Percentiles rank a stretch among this genome's conserved stretches.
phyloP scores from a whole-genome alignment of 35 echinoderm and acorn worm genomes.

The Chiridota heheva region DNA sequence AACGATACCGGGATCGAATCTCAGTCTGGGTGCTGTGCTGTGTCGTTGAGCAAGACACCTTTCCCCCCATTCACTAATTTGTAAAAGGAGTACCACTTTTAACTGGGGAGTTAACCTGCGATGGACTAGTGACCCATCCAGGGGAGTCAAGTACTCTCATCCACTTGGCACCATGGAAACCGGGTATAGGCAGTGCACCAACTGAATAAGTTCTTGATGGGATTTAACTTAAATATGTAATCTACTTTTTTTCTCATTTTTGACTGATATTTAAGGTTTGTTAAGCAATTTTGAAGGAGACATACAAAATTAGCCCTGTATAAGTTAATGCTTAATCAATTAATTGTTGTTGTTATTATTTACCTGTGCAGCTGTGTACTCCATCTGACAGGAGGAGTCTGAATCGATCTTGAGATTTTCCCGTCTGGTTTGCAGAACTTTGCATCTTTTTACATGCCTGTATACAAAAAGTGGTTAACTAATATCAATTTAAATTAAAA shows the following conservation, averaged over 20 bases:
- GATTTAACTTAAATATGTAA: not conserved
- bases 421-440: conserved; percentile 25
- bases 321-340: not conserved
- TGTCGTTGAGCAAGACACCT: too few relatives aligned
- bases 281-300: not conserved
- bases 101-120: too few relatives aligned
- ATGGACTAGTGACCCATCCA: too few relatives aligned
- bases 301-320: not conserved
- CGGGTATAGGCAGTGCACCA: too few relatives aligned
- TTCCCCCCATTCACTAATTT: too few relatives aligned
- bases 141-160: too few relatives aligned
- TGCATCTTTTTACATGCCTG: conserved; percentile 91
- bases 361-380: conserved; percentile 85
- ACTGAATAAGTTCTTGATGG: too few relatives aligned
- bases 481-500: not conserved
- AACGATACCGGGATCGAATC: too few relatives aligned
- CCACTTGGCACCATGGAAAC: too few relatives aligned
- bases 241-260: not conserved
- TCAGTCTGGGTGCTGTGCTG: too few relatives aligned
- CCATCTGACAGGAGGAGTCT: conserved; percentile 87
- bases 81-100: too few relatives aligned
- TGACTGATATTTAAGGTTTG: not conserved
- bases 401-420: conserved; percentile 69
- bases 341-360: not conserved
- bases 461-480: not conserved